These are phyloP conservation scores for Xanthia togata DNA, from an alignment of 2,888 invertebrate species.

Conservation along the genomic window DNA sequence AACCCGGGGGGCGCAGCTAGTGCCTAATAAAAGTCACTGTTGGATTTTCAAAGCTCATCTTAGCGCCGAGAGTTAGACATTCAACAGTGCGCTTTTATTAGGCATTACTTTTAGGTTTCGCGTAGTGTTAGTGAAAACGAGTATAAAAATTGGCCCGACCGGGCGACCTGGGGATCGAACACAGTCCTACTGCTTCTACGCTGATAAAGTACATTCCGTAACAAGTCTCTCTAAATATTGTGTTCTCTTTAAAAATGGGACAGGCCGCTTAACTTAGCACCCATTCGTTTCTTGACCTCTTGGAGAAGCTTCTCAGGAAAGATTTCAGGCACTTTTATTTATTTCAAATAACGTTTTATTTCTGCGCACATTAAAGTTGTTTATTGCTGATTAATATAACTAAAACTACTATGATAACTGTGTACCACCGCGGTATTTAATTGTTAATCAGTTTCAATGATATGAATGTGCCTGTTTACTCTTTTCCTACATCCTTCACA, in stretches of 20 bases:
- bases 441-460: not conserved
- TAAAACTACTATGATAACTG: not conserved
- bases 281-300: slow-evolving; percentile 1
- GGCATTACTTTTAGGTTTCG: not conserved
- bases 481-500: not conserved
- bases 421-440: not conserved
- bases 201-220: not conserved
- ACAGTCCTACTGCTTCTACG: not conserved
- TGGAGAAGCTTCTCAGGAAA: not conserved
- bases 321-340: not conserved
- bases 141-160: too few species aligned
- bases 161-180: not conserved
- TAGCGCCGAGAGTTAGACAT: not conserved
- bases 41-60: not conserved
- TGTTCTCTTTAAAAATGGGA: not conserved
- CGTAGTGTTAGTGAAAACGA: not conserved
- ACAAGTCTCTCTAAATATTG: slow-evolving; percentile 5
- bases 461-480: not conserved
- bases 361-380: not conserved
- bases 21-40: too few species aligned
- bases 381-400: not conserved
- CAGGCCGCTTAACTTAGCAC: not conserved
- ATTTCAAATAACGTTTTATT: not conserved
- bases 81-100: not conserved
- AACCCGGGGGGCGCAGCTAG: too few species aligned